These are phyloP conservation scores for Campaea margaritaria DNA, from an alignment of 2,888 invertebrate genomes.

Conservation along the genomic window DNA sequence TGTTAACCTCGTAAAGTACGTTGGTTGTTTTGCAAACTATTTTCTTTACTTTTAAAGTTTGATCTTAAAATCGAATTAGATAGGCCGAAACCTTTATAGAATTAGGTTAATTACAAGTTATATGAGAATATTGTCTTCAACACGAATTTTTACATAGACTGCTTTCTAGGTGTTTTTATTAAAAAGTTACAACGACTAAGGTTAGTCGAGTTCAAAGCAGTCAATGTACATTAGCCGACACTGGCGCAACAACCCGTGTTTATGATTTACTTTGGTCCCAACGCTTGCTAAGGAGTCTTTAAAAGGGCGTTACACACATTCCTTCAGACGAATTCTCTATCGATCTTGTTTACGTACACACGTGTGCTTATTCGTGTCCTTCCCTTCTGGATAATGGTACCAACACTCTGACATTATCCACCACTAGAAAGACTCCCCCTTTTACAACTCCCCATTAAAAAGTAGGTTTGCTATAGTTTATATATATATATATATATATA, in stretches of 20 bases:
- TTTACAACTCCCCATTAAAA: conserved; percentile 40
- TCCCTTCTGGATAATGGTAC: background rate
- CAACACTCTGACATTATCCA: background rate
- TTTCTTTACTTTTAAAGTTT: conserved; percentile 18
- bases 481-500: background rate
- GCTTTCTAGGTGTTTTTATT: conserved; percentile 30
- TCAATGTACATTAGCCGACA: conserved; percentile 47
- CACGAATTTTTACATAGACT: conserved; percentile 50
- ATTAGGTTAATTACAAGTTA: conserved; percentile 43
- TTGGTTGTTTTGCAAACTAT: conserved; percentile 10
- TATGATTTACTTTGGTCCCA: conserved; percentile 72
- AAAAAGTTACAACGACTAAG: background rate
- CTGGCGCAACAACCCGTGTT: conserved; percentile 52
- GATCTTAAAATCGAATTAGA: conserved; percentile 25
- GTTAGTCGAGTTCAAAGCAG: conserved; percentile 38
- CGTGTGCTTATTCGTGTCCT: background rate
- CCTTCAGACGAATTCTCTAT: background rate
- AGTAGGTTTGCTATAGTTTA: conserved; percentile 23
- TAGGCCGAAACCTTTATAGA: conserved; percentile 50
- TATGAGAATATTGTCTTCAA: conserved; percentile 60
- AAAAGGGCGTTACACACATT: conserved; percentile 31
- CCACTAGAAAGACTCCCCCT: conserved; percentile 31
- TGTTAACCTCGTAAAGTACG: background rate
- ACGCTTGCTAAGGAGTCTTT: conserved; percentile 66
- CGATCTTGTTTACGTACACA: background rate